phyloP scores from a whole-genome alignment of 2,797 vertebrate species.

The Hirundo rustica region DNA sequence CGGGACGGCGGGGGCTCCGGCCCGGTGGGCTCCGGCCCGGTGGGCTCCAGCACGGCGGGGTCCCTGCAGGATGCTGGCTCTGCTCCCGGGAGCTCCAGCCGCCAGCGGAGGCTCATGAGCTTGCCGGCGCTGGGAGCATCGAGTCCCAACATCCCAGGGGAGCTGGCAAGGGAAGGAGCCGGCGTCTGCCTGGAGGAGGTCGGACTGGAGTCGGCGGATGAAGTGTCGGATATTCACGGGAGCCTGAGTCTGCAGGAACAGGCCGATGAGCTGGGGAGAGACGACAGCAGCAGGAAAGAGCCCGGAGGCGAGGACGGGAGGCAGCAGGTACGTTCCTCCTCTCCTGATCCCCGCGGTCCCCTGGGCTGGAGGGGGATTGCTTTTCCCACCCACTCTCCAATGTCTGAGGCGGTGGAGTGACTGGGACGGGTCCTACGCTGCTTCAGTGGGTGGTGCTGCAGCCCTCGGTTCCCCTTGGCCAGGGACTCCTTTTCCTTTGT shows the following conservation, averaged over 20 bases:
- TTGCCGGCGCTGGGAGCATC: slow-evolving; percentile 41
- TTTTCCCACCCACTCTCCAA: not conserved
- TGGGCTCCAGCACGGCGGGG: fast-evolving
- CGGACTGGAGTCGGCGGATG: slow-evolving; percentile 41
- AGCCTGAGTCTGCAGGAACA: slow-evolving; percentile 48
- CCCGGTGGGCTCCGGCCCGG: not conserved
- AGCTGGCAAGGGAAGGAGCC: slow-evolving; percentile 26
- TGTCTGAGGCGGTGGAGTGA: not conserved
- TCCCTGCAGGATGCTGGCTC: slow-evolving; percentile 44
- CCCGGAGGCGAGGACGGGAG: slow-evolving; percentile 11
- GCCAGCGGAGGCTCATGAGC: slow-evolving; percentile 18
- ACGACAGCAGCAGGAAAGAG: slow-evolving; percentile 30
- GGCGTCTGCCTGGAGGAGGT: slow-evolving; percentile 53
- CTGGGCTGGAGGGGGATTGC: not conserved
- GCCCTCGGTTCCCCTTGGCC: not conserved
- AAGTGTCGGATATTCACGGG: slow-evolving; percentile 41
- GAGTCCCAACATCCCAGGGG: slow-evolving; percentile 56
- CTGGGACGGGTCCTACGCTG: not conserved
- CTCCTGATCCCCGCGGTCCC: not conserved
- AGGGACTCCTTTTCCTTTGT: not conserved
- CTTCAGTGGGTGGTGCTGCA: not conserved
- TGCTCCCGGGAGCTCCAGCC: not conserved
- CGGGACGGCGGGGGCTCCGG: not conserved
- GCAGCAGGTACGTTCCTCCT: slow-evolving; percentile 67
- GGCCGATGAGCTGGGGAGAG: slow-evolving; percentile 30